phyloP scores from a whole-genome alignment of 1,140 invertebrate species.

The Spodoptera frugiperda region DNA sequence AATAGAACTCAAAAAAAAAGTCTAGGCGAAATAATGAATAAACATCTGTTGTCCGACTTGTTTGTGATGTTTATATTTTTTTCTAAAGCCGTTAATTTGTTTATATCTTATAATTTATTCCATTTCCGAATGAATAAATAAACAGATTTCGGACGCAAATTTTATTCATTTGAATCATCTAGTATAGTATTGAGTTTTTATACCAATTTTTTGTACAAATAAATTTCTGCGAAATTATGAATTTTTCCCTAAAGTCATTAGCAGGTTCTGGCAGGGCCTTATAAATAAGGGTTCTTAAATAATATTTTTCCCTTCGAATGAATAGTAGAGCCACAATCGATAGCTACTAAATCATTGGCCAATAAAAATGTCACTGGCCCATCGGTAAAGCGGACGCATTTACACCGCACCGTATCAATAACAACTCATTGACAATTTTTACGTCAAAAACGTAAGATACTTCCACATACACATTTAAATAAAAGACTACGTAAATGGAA shows the following conservation, averaged over 20 bases:
- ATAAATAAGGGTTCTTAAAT: constrained; percentile 33
- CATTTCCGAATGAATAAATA: background rate
- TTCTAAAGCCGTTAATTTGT: too few relatives aligned
- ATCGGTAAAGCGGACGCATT: constrained; percentile 55
- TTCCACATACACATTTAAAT: too few relatives aligned
- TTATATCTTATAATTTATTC: too few relatives aligned
- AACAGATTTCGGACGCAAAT: too few relatives aligned
- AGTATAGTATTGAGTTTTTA: background rate
- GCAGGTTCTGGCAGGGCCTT: background rate
- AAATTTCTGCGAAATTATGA: background rate
- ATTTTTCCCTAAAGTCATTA: constrained; percentile 14
- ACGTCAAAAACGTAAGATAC: too few relatives aligned
- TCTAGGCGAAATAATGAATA: background rate
- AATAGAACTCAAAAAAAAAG: background rate
- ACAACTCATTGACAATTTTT: background rate
- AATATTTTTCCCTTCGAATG: constrained; percentile 54
- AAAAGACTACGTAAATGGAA: background rate
- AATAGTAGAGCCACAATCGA: constrained; percentile 75
- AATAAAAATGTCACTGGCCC: constrained; percentile 85
- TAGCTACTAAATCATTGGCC: constrained; percentile 80
- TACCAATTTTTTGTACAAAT: background rate
- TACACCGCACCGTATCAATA: constrained; percentile 60
- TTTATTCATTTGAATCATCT: too few relatives aligned
- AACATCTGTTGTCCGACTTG: background rate
- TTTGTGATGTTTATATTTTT: too few relatives aligned